These are phyloP conservation scores for Etia nguti DNA, from an alignment of 2,113 vertebrate species.

Conservation along the genomic window DNA sequence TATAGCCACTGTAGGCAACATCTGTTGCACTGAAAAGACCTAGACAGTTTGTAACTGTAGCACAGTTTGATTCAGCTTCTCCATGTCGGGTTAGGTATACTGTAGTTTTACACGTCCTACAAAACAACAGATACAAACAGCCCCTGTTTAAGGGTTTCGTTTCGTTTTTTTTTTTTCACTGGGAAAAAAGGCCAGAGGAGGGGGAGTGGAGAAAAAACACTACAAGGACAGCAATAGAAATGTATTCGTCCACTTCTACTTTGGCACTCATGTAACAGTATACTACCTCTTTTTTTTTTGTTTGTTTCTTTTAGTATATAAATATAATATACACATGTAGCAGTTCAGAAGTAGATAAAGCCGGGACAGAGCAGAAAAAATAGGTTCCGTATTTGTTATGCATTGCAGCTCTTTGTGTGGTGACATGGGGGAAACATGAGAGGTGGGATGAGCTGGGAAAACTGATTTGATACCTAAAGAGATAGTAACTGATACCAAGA, in stretches of 20 bases:
- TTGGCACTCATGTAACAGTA: slow-evolving; percentile 72
- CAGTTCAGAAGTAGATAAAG: slow-evolving; percentile 50
- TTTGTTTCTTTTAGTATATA: slow-evolving; percentile 36
- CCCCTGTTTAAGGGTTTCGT: not conserved
- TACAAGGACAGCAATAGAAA: slow-evolving; percentile 45
- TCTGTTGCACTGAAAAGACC: not conserved
- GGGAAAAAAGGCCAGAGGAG: not conserved
- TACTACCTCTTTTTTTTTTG: slow-evolving; percentile 36
- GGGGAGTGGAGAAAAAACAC: not conserved
- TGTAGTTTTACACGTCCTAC: slow-evolving; percentile 1
- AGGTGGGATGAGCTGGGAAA: not conserved
- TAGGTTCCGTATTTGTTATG: slow-evolving; percentile 40
- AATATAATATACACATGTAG: slow-evolving; percentile 57
- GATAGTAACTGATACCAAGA: slow-evolving; percentile 6
- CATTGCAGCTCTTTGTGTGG: slow-evolving; percentile 46
- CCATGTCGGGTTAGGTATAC: not conserved
- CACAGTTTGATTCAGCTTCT: slow-evolving; percentile 5
- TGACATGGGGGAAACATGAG: not conserved
- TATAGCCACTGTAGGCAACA: not conserved
- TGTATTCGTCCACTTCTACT: slow-evolving; percentile 47
- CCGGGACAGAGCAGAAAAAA: slow-evolving; percentile 40
- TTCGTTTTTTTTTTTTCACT: not conserved
- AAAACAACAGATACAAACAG: slow-evolving; percentile 32
- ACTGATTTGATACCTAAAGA: slow-evolving; percentile 7
- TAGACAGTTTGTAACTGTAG: not conserved